Evolutionary conservation across 2,797 vertebrate species (phyloP), one percentile per base, ranked within the genome.

Genomic region (Sebastes vulpes): DNA sequence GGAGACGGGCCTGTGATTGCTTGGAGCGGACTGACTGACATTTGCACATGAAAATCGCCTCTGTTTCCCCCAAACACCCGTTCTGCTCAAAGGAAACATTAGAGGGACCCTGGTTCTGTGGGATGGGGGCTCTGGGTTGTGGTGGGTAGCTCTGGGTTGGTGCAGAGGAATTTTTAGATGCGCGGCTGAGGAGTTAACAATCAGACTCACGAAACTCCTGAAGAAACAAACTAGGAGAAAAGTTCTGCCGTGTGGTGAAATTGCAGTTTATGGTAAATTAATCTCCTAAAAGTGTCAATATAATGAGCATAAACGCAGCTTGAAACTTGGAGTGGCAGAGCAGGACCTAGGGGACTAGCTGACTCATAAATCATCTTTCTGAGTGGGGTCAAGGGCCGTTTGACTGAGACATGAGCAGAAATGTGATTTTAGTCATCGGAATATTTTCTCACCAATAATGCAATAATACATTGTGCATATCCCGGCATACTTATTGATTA

Each of bases 31-130:
- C 92, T 95, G 95, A 96, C 93, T 97, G 96, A 96, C 96, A 96
- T 96, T 97, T 96, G 95, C 96, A 96, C 95, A 96, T 96, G 96
- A 96, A 96, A 96, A 97, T 97, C 92, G 80, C 82, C 89, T 93
- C 91, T 86, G 89, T 93, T 93, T 89, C 84, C 92, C 91, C 92
- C 87, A 94, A 96, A 96, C 95, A 95, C 89, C 85, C 73, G 75
- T 93, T 89, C 81, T 90, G 92, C 93, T 95, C 90, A 95, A 92
- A 90, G 89, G 93, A 95, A 96, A 95, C 95, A 96, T 89, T 68
- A 53, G 83, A 89, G 87, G 87, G 90, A 93, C 89, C 90, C 64
- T 60, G 75, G 74, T 59, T 82, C 61, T 80, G 73, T 74, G 85
- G 50, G 72, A 72, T 26, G 66, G 76, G 31, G 70, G 64, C 38